These are phyloP conservation scores for Poeciliopsis gracilis DNA, from an alignment of 2,797 vertebrate species.

Conservation along the genomic window DNA sequence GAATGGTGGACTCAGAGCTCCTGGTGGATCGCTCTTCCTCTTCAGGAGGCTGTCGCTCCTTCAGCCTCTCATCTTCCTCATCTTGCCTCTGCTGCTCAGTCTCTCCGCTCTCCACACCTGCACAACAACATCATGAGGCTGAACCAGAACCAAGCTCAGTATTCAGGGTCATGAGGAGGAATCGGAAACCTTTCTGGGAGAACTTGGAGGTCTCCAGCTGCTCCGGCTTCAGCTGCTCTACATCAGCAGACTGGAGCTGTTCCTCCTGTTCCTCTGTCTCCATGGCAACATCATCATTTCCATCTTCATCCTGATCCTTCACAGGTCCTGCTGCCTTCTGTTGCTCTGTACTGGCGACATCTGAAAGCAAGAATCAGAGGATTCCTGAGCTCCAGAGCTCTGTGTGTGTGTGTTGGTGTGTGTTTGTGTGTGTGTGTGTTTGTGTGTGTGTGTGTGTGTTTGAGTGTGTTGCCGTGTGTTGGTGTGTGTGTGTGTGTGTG, in stretches of 20 bases:
- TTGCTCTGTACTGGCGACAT: constrained; percentile 91
- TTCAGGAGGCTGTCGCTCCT: constrained; percentile 37
- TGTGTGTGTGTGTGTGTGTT: too few relatives aligned
- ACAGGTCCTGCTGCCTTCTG: constrained; percentile 79
- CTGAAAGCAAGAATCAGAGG: constrained; percentile 65
- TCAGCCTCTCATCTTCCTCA: constrained; percentile 71
- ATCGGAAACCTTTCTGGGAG: constrained; percentile 70
- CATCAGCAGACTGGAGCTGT: constrained; percentile 78
- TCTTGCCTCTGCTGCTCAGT: constrained; percentile 77
- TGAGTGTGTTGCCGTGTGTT: too few relatives aligned
- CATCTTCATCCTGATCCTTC: constrained; percentile 65
- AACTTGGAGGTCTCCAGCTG: constrained; percentile 74
- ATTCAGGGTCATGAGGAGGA: neutral
- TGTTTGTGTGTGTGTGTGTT: too few relatives aligned
- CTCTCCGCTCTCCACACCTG: constrained; percentile 82
- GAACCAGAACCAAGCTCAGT: neutral
- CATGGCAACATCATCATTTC: constrained; percentile 81
- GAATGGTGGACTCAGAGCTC: constrained; percentile 87
- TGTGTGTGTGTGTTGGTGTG: too few relatives aligned
- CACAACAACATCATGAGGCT: neutral
- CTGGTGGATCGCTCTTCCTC: constrained; percentile 80
- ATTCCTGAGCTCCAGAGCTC: neutral
- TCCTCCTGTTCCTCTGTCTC: constrained; percentile 84
- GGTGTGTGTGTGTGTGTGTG: too few relatives aligned
- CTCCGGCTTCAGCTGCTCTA: constrained; percentile 88